These are phyloP conservation scores for Eudorcas thomsonii DNA, from an alignment of 2,113 vertebrate genomes.

Conservation along the genomic window DNA sequence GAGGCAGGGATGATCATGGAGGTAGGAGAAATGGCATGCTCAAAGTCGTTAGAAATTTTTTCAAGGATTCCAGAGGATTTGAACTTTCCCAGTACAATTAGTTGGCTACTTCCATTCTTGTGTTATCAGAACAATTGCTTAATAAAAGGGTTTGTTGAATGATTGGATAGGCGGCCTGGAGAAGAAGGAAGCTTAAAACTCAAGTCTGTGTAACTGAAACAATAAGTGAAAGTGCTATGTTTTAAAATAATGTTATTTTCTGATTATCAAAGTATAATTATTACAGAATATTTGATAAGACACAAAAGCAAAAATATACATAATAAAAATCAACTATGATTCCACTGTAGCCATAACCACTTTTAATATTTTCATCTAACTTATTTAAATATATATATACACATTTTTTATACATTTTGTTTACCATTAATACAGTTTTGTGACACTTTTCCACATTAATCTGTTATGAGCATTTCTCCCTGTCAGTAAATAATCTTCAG, in stretches of 20 bases:
- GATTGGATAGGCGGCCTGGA: background rate
- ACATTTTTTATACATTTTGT: background rate
- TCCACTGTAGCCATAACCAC: background rate
- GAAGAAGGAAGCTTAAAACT: background rate
- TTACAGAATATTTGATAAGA: background rate
- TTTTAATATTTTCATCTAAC: background rate
- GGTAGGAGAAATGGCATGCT: background rate
- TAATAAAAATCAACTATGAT: background rate
- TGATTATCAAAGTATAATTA: background rate
- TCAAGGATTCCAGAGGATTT: background rate
- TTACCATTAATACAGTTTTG: background rate
- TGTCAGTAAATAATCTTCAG: background rate
- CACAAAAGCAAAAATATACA: background rate
- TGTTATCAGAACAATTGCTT: background rate
- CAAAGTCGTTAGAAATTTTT: background rate
- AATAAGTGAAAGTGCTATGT: background rate
- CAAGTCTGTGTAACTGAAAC: background rate
- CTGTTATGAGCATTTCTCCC: background rate
- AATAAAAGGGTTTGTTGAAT: background rate
- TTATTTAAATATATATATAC: background rate
- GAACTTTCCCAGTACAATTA: background rate
- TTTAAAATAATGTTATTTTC: background rate
- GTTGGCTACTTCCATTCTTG: background rate
- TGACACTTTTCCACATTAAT: background rate
- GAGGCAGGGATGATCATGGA: background rate